Evolutionary conservation across 1,140 invertebrate species (phyloP).

Genomic region (Zaprionus taronus): DNA sequence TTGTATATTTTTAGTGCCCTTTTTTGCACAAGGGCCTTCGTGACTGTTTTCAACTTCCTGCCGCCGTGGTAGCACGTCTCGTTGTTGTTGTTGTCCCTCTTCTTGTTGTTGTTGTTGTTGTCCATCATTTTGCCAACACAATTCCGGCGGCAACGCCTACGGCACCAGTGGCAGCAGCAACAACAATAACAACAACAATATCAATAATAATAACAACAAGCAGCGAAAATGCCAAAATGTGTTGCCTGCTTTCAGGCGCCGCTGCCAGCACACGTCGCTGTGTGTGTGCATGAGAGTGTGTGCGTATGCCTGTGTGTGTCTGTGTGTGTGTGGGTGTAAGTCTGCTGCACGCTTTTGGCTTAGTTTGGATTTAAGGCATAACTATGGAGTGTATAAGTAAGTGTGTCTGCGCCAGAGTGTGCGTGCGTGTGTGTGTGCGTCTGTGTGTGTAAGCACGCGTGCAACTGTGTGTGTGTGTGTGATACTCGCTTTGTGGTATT

Average conservation of each 20-base stretch:
- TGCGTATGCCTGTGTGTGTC: conserved; percentile 5
- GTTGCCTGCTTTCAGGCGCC: conserved; percentile 77
- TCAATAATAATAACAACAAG: conserved; percentile 48
- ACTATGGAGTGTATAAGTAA: conserved; percentile 19
- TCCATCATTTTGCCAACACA: conserved; percentile 78
- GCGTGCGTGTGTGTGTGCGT: background rate
- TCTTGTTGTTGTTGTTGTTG: conserved; percentile 55
- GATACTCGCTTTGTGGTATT: conserved; percentile 77
- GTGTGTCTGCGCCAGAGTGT: conserved; percentile 8
- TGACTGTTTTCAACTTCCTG: conserved; percentile 79
- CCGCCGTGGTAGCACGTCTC: conserved; percentile 25
- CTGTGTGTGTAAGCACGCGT: conserved; percentile 4
- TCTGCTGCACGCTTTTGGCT: conserved; percentile 50
- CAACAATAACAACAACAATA: conserved; percentile 14
- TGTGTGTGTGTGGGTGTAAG: conserved; percentile 27
- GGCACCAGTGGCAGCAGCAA: conserved; percentile 24
- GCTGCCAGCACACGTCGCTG: conserved; percentile 44
- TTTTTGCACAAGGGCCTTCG: conserved; percentile 58
- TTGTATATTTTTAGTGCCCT: conserved; percentile 70
- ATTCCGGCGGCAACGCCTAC: conserved; percentile 78
- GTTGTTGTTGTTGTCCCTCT: conserved; percentile 10
- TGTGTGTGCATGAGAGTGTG: conserved; percentile 8
- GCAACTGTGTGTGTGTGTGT: conserved; percentile 27
- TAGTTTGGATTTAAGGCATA: conserved; percentile 65
- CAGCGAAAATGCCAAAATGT: conserved; percentile 74